These are phyloP conservation scores for Schizaphis graminum DNA, from an alignment of 2,888 invertebrate species.

Conservation along the genomic window DNA sequence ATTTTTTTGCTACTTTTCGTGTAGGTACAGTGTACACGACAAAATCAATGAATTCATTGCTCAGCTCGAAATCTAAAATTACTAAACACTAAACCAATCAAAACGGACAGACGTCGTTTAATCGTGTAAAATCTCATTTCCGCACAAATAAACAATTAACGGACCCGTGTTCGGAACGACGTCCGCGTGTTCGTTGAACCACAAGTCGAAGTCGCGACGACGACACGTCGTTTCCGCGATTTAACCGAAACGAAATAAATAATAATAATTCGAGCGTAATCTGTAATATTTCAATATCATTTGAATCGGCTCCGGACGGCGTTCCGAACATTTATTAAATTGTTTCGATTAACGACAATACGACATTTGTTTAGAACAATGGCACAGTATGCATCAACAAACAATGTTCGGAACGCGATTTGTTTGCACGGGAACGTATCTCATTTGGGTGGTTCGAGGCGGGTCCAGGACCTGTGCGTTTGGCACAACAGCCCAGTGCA, in stretches of 20 bases:
- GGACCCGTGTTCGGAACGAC: neutral
- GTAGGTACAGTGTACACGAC: too few relatives aligned
- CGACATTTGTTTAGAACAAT: neutral
- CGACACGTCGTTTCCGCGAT: neutral
- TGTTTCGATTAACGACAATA: neutral
- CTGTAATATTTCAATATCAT: neutral
- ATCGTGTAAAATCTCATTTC: neutral
- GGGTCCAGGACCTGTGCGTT: neutral
- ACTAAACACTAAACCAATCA: neutral
- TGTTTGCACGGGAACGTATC: neutral
- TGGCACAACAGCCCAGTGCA: neutral
- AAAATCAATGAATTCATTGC: too few relatives aligned
- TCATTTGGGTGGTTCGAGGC: neutral
- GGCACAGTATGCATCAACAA: neutral
- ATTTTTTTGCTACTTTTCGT: too few relatives aligned
- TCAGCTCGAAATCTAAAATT: too few relatives aligned
- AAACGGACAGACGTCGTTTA: neutral
- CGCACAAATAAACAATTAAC: neutral
- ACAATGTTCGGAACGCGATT: neutral
- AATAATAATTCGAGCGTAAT: neutral
- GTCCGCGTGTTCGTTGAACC: neutral
- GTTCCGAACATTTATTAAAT: neutral
- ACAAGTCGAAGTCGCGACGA: neutral
- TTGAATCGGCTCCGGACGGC: neutral
- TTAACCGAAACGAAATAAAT: neutral